A percentile compares a stretch with the other conserved stretches of the same genome.
phyloP scores from a whole-genome alignment of 2,888 invertebrate genomes.

The Agrochola circellaris region DNA sequence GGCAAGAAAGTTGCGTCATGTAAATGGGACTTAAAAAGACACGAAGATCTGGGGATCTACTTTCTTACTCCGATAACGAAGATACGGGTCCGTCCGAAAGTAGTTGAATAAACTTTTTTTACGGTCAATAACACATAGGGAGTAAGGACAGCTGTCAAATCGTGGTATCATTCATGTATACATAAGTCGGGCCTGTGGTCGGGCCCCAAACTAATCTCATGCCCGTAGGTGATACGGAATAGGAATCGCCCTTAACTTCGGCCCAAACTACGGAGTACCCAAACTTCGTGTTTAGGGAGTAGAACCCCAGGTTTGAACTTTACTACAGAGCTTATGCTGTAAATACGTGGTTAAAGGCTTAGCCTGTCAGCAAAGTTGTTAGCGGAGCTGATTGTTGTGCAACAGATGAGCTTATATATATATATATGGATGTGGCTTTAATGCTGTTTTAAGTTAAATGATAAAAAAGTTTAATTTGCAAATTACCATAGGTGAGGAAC shows the following conservation, averaged over 20 bases:
- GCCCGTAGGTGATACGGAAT: neutral
- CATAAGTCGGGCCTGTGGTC: no score
- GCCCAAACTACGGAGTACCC: no score
- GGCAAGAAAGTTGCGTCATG: neutral
- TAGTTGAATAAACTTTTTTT: no score
- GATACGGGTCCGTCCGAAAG: no score
- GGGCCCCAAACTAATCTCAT: neutral
- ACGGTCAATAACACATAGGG: no score
- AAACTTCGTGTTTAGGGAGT: no score
- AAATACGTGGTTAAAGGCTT: neutral
- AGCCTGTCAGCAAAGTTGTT: neutral
- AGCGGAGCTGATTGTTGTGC: neutral
- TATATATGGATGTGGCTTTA: neutral
- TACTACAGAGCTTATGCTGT: neutral
- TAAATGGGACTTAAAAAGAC: neutral
- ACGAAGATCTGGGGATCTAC: neutral
- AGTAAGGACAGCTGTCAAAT: no score
- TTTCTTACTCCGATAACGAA: no score
- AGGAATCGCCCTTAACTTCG: no score
- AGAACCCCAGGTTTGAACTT: neutral
- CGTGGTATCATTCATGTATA: no score
- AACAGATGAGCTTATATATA: neutral
- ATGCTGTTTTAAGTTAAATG: neutral
- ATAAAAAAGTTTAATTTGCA: neutral
- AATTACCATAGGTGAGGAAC: neutral